These are phyloP conservation scores for Cydia splendana DNA, from an alignment of 1,140 invertebrate species.

Conservation along the genomic window DNA sequence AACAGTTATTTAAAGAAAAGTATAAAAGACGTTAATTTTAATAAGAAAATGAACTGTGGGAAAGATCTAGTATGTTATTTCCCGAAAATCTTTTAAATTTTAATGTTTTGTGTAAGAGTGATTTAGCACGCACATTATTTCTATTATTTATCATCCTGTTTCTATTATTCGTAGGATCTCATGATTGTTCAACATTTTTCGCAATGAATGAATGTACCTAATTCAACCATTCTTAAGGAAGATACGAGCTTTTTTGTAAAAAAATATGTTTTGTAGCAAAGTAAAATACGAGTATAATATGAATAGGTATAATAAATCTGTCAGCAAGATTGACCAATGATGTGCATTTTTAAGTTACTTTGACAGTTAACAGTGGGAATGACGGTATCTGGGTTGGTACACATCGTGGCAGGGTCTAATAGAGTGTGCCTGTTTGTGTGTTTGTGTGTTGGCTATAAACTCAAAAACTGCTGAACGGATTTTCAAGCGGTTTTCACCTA, in stretches of 20 bases:
- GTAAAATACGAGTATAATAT: too few relatives aligned
- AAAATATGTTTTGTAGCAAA: not conserved
- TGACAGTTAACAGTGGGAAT: too few relatives aligned
- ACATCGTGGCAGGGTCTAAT: too few relatives aligned
- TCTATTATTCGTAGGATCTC: not conserved
- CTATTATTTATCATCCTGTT: conserved; percentile 1
- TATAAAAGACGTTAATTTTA: too few relatives aligned
- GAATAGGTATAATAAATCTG: too few relatives aligned
- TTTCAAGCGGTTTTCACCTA: too few relatives aligned
- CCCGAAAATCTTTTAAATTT: not conserved
- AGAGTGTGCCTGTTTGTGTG: too few relatives aligned
- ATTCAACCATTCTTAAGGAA: not conserved
- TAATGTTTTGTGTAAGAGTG: conserved; percentile 12
- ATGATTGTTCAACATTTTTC: conserved; percentile 9
- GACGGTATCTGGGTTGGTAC: too few relatives aligned
- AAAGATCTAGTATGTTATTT: not conserved
- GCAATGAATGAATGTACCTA: not conserved
- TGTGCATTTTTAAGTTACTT: too few relatives aligned
- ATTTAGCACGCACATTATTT: conserved; percentile 10
- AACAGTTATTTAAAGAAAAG: not conserved
- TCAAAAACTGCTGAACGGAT: too few relatives aligned
- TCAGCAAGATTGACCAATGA: too few relatives aligned
- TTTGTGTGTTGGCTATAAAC: too few relatives aligned
- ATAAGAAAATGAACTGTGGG: not conserved
- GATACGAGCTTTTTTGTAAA: not conserved